These are phyloP conservation scores for Drosophila recens DNA, from an alignment of 2,888 invertebrate species.

Conservation along the genomic window DNA sequence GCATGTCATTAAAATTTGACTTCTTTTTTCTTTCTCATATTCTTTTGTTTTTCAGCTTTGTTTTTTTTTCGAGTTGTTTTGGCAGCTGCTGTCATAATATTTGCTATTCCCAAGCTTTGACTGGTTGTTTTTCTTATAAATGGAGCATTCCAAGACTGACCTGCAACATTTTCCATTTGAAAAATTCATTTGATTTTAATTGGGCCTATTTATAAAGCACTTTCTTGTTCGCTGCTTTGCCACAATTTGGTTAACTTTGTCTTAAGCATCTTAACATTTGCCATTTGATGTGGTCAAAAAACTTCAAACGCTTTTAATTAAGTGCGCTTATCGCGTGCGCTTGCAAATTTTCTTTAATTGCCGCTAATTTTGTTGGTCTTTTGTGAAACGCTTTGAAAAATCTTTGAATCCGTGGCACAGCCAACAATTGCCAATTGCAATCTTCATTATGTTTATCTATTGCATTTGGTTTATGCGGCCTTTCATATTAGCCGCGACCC, in stretches of 20 bases:
- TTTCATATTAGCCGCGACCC: constrained; percentile 61
- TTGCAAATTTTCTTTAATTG: constrained; percentile 71
- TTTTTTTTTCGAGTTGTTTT: constrained; percentile 27
- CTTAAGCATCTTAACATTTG: constrained; percentile 27
- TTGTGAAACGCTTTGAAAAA: constrained; percentile 6
- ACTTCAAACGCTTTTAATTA: constrained; percentile 57
- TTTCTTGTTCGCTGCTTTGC: neutral
- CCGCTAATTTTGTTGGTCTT: constrained; percentile 52
- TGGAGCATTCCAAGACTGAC: neutral
- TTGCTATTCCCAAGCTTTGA: constrained; percentile 7
- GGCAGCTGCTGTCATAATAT: constrained; percentile 76
- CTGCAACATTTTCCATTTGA: constrained; percentile 5
- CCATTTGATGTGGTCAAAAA: constrained; percentile 14
- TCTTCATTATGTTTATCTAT: constrained; percentile 71
- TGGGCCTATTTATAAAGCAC: constrained; percentile 16
- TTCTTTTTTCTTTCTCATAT: neutral
- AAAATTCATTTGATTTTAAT: constrained; percentile 5
- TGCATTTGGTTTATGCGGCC: constrained; percentile 57
- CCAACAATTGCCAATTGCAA: constrained; percentile 67
- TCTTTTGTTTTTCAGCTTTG: constrained; percentile 8
- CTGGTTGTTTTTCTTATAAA: neutral
- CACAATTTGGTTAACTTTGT: constrained; percentile 36
- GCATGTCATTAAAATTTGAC: constrained; percentile 64
- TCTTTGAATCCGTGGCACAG: constrained; percentile 38
- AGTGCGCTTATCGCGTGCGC: constrained; percentile 55